Percentiles rank a stretch among this genome's conserved stretches.
These are phyloP conservation scores for Drosophila ambigua DNA, from an alignment of 1,140 invertebrate genomes.

Conservation along the genomic window DNA sequence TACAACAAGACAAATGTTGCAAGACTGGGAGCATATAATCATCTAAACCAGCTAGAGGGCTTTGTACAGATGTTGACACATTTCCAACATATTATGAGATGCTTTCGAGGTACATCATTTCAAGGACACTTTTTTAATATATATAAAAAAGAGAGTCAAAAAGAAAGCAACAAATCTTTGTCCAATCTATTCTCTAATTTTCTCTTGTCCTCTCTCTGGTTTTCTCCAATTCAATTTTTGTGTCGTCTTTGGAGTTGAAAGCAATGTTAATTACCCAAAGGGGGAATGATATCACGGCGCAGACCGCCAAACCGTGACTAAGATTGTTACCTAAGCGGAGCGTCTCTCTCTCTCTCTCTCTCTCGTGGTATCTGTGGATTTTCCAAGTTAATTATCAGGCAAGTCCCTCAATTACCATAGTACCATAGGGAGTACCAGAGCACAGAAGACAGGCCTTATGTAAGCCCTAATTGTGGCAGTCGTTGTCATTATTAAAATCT, in stretches of 20 bases:
- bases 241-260: constrained; percentile 39
- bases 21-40: constrained; percentile 42
- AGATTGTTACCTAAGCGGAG: constrained; percentile 70
- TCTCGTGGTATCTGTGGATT: constrained; percentile 22
- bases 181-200: too few species aligned
- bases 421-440: constrained; percentile 52
- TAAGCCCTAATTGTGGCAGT: constrained; percentile 53
- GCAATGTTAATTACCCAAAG: constrained; percentile 70
- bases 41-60: constrained; percentile 66
- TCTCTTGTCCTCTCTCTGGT: background rate
- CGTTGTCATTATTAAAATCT: constrained; percentile 23
- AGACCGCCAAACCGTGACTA: constrained; percentile 75
- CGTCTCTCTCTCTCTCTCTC: constrained; percentile 16
- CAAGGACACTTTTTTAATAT: background rate
- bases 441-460: constrained; percentile 40
- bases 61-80: constrained; percentile 41
- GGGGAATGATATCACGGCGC: constrained; percentile 64
- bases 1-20: constrained; percentile 42
- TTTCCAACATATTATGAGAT: constrained; percentile 11
- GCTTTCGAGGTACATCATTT: too few species aligned
- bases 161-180: constrained; percentile 9
- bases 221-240: constrained; percentile 23
- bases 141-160: constrained; percentile 3
- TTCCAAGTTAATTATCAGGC: constrained; percentile 65
- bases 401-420: constrained; percentile 66